Conservation (phyloP, 1,140 invertebrate genomes). For the Lordiphosa collinella region DNA sequence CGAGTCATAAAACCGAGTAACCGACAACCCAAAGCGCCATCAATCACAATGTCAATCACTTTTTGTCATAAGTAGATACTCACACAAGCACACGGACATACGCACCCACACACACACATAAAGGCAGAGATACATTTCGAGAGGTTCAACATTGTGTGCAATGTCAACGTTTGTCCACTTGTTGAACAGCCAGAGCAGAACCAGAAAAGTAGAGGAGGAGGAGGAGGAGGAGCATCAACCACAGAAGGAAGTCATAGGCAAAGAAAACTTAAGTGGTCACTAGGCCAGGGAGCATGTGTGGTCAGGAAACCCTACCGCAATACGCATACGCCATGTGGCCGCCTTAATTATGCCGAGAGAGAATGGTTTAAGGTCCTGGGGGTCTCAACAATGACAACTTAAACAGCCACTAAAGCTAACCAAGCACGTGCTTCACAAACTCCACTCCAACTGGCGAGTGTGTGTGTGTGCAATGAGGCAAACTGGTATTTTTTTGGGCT, state of each 20-base stretch:
- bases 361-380: conserved; percentile 38
- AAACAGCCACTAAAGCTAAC: conserved; percentile 61
- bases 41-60: conserved; percentile 74
- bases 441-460: conserved; percentile 4
- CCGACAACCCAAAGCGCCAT: conserved; percentile 53
- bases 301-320: conserved; percentile 33
- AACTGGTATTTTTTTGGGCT: conserved; percentile 36
- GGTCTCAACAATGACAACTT: conserved; percentile 46
- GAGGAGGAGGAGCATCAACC: background rate
- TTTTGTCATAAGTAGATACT: conserved; percentile 65
- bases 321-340: conserved; percentile 66
- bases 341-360: conserved; percentile 59
- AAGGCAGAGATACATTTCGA: conserved; percentile 28
- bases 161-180: conserved; percentile 73
- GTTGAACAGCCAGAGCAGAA: conserved; percentile 47
- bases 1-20: conserved; percentile 56
- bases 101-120: background rate
- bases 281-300: conserved; percentile 13
- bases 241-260: conserved; percentile 48
- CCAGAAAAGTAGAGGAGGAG: background rate
- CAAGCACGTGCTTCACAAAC: conserved; percentile 49
- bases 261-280: conserved; percentile 73
- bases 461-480: conserved; percentile 57
- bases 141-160: conserved; percentile 53
- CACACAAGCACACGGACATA: conserved; percentile 14